Conservation (phyloP, 2,888 invertebrate genomes). For the Prionchulus punctatus region DNA sequence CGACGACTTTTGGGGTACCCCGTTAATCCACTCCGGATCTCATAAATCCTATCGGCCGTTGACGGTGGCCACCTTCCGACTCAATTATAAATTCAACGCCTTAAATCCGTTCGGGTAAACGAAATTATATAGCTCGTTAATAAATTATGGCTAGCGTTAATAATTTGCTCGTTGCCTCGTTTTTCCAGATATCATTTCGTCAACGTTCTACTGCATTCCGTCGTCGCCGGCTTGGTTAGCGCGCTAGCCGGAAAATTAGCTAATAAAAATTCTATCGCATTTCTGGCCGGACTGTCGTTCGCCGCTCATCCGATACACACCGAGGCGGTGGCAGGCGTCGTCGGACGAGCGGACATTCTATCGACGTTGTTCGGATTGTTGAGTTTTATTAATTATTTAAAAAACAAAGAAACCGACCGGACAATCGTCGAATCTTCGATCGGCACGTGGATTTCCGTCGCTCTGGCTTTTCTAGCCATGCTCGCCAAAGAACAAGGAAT, state of each 20-base stretch:
- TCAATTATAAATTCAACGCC: slow-evolving; percentile 56
- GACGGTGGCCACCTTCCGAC: slow-evolving; percentile 67
- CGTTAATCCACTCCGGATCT: slow-evolving; percentile 72
- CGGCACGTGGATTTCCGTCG: slow-evolving; percentile 62
- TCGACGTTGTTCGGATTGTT: slow-evolving; percentile 76
- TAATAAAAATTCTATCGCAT: neutral
- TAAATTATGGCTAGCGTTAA: neutral
- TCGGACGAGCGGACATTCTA: slow-evolving; percentile 81
- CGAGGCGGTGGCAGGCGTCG: slow-evolving; percentile 60
- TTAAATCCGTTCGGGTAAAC: slow-evolving; percentile 16
- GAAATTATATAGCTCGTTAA: slow-evolving; percentile 1
- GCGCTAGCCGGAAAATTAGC: slow-evolving; percentile 49
- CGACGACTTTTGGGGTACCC: slow-evolving; percentile 97
- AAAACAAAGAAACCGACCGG: too few species aligned
- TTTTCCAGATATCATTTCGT: slow-evolving; percentile 60
- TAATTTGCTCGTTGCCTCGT: neutral
- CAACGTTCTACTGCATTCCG: slow-evolving; percentile 67
- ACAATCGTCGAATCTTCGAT: too few species aligned
- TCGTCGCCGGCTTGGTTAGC: slow-evolving; percentile 65
- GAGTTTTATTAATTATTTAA: too few species aligned
- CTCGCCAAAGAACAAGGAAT: slow-evolving; percentile 5
- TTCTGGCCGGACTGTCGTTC: slow-evolving; percentile 57
- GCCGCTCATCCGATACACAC: slow-evolving; percentile 90
- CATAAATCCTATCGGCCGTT: slow-evolving; percentile 92
- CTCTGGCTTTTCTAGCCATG: neutral